These are phyloP conservation scores for Corythucha ciliata DNA, from an alignment of 2,888 invertebrate species.

Conservation along the genomic window DNA sequence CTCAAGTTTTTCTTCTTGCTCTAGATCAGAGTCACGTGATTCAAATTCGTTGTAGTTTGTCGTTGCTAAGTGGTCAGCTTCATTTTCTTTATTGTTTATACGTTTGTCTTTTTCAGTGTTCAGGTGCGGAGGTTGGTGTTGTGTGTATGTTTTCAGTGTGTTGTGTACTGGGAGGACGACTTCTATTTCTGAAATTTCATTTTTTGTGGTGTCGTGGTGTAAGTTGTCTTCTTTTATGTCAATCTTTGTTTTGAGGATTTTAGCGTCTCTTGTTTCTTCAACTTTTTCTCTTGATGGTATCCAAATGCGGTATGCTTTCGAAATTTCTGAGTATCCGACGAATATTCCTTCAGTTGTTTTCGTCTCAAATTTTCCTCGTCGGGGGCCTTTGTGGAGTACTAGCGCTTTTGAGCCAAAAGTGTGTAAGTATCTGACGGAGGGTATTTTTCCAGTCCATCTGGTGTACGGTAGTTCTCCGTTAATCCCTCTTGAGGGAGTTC, in stretches of 20 bases:
- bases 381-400: background rate
- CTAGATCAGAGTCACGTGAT: no score
- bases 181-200: no score
- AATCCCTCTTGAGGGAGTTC: constrained; percentile 6
- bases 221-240: no score
- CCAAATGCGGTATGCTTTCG: constrained; percentile 2
- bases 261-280: constrained; percentile 2
- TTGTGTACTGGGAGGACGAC: no score
- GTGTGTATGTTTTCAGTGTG: no score
- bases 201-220: no score
- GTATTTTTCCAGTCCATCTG: constrained; percentile 7
- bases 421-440: background rate
- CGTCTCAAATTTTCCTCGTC: background rate
- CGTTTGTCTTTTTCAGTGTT: no score
- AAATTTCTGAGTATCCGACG: constrained; percentile 5
- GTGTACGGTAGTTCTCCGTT: constrained; percentile 1
- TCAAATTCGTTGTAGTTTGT: no score
- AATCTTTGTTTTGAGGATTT: constrained; percentile 5
- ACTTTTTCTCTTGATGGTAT: background rate
- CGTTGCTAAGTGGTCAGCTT: no score
- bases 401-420: background rate
- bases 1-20: no score
- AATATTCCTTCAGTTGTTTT: constrained; percentile 3
- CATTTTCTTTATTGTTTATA: no score
- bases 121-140: no score